phyloP scores from a whole-genome alignment of 1,140 invertebrate species.

The Varroa destructor region DNA sequence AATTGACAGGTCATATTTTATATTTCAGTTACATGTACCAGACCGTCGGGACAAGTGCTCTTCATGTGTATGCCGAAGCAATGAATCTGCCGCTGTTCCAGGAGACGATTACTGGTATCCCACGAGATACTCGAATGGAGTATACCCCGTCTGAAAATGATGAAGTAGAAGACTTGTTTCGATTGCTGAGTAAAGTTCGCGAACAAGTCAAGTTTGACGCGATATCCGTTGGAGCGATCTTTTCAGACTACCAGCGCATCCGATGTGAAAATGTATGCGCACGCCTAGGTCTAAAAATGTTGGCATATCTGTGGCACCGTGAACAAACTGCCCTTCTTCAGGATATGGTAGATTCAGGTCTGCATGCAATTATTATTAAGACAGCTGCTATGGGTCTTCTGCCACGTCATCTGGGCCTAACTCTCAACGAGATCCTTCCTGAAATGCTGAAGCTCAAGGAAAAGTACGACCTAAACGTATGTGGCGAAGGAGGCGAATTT shows the following conservation, averaged over 20 bases:
- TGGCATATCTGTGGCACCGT: conserved; percentile 84
- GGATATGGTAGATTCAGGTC: conserved; percentile 85
- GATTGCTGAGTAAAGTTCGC: conserved; percentile 67
- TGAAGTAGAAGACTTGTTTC: conserved; percentile 97
- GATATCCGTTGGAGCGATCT: conserved; percentile 88
- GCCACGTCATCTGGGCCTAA: conserved; percentile 69
- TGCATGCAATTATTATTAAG: conserved; percentile 92
- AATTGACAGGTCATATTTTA: neutral
- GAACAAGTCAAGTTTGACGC: conserved; percentile 69
- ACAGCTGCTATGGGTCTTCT: conserved; percentile 69
- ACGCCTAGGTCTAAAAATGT: conserved; percentile 67
- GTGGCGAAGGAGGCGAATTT: conserved; percentile 97
- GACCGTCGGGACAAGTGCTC: conserved; percentile 88
- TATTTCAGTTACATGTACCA: conserved; percentile 84
- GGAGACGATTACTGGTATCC: conserved; percentile 58
- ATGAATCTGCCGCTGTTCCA: conserved; percentile 82
- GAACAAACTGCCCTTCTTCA: conserved; percentile 85
- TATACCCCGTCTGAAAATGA: conserved; percentile 74
- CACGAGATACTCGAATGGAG: conserved; percentile 57
- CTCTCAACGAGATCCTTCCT: conserved; percentile 65
- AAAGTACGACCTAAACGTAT: conserved; percentile 91
- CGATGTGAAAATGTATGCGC: conserved; percentile 95
- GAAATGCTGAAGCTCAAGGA: conserved; percentile 73
- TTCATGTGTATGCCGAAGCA: conserved; percentile 78
- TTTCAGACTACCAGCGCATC: conserved; percentile 92